Percentiles rank a stretch among this genome's conserved stretches.
Conservation (phyloP, 2,797 vertebrate species). For the Micropoecilia bifurca region DNA sequence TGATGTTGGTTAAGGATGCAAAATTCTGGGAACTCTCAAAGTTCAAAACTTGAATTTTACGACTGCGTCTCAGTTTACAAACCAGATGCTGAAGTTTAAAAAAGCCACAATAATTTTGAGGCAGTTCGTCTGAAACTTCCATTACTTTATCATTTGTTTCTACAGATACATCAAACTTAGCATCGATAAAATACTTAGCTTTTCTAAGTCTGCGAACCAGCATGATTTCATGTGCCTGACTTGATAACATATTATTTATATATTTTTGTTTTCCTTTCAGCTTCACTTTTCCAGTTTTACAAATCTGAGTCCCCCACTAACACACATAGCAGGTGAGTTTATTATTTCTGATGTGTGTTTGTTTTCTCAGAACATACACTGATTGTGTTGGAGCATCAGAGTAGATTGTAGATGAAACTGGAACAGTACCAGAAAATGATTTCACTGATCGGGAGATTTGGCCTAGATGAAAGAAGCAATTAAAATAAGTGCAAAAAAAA, state of each 20-base stretch:
- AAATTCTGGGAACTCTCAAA: background rate
- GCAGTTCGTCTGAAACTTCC: background rate
- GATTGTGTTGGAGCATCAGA: slow-evolving; percentile 16
- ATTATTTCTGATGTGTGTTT: background rate
- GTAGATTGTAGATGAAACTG: slow-evolving; percentile 27
- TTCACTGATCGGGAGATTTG: slow-evolving; percentile 10
- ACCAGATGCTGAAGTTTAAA: background rate
- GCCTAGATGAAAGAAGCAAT: slow-evolving; percentile 30
- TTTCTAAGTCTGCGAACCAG: background rate
- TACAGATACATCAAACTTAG: background rate
- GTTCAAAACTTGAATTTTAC: background rate
- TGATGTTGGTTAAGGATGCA: background rate
- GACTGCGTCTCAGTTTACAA: background rate
- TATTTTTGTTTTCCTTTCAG: slow-evolving; percentile 33
- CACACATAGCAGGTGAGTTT: slow-evolving; percentile 62
- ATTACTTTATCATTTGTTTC: background rate
- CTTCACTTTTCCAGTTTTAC: slow-evolving; percentile 28
- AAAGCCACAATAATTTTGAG: background rate
- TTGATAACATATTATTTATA: background rate
- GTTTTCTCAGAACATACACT: background rate
- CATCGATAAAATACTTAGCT: background rate
- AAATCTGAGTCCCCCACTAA: slow-evolving; percentile 6
- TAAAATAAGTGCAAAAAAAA: slow-evolving; percentile 14
- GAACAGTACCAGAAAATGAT: slow-evolving; percentile 14
- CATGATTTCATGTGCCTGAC: background rate